These are phyloP conservation scores for Drosophila truncata DNA, from an alignment of 1,140 invertebrate genomes.

Conservation along the genomic window DNA sequence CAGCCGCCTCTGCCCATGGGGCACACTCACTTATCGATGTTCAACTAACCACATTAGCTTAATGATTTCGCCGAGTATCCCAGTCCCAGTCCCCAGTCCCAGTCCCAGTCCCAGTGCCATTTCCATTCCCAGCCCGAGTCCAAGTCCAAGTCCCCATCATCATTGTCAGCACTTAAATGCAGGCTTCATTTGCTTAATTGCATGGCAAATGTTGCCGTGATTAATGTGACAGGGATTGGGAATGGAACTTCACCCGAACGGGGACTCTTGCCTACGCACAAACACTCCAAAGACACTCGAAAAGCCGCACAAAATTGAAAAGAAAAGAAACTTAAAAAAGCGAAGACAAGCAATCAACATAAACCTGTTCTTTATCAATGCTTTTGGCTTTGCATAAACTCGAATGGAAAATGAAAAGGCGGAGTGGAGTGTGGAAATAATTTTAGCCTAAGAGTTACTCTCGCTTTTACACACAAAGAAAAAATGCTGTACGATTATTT, in stretches of 20 bases:
- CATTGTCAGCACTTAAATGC: conserved; percentile 80
- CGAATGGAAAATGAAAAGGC: conserved; percentile 27
- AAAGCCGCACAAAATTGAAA: conserved; percentile 10
- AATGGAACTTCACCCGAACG: conserved; percentile 30
- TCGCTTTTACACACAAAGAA: conserved; percentile 15
- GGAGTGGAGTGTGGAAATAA: conserved; percentile 7
- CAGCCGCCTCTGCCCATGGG: conserved; percentile 45
- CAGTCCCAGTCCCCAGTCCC: conserved; percentile 30
- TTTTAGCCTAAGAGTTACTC: conserved; percentile 23
- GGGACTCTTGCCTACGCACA: conserved; percentile 38
- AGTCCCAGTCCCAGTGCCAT: conserved; percentile 9
- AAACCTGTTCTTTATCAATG: conserved; percentile 57
- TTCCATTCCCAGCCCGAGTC: conserved; percentile 31
- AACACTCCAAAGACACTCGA: conserved; percentile 20
- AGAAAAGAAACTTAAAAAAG: conserved; percentile 19
- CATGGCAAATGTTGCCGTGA: conserved; percentile 77
- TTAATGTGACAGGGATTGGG: conserved; percentile 75
- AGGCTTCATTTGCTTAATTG: conserved; percentile 83
- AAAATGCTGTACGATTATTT: not conserved
- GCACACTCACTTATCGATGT: conserved; percentile 73
- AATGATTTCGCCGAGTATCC: conserved; percentile 75
- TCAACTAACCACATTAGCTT: conserved; percentile 75
- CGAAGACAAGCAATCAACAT: conserved; percentile 37
- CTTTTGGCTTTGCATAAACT: conserved; percentile 34
- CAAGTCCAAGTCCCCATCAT: conserved; percentile 44